Base-by-base conservation (phyloP, 2,888 invertebrate species). In the Drosophila siamana region DNA sequence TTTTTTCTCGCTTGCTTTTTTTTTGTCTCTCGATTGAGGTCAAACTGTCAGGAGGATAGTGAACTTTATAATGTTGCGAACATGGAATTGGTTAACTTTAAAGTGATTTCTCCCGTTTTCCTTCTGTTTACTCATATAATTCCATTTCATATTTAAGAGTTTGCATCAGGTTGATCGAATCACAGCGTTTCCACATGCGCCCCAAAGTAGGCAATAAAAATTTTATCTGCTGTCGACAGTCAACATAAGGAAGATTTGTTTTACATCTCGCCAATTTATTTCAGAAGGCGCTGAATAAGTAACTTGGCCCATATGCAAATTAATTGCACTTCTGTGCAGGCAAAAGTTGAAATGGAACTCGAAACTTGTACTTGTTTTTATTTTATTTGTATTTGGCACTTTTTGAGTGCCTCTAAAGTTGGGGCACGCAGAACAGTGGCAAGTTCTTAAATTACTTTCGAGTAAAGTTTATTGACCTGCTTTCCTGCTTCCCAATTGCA, bases 31-130 rank as follows among this genome's bases (percentile, higher is more conserved):
- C 59, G 63, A 85, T 88, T 87, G 84, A 74, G 84, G 84, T 84
- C 88, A 84, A 75, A 78, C 78, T 75, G 79, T 75, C 75, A 70
- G 68, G 52, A 86, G 84, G 85, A 84, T 84, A 88, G 79, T 84
- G 87, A 84, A 88, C 89, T 86, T 81, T 78, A 68, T 52, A 63
- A 67, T 65, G 74, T 76, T 52, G 69, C 44, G 44, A 51, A 67
- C 65, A 57, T 69, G 51, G 72, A 73, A 50, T 72, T 69, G 55
- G 56, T 73, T 54, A 66, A 66, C 77, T 86, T 82, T 81, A 85
- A 85, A 78, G 71, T 38, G 62, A 2, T 7, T 41, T 51, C 26
- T 16, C 9, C 22, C 7, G 6, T 9, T 11, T 33, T 6, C 5
- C 15, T 3, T 19, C 19, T 16, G 16, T n/a, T 22, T 5, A 44